phyloP scores from a whole-genome alignment of 2,113 vertebrate species.

The Cromileptes altivelis region DNA sequence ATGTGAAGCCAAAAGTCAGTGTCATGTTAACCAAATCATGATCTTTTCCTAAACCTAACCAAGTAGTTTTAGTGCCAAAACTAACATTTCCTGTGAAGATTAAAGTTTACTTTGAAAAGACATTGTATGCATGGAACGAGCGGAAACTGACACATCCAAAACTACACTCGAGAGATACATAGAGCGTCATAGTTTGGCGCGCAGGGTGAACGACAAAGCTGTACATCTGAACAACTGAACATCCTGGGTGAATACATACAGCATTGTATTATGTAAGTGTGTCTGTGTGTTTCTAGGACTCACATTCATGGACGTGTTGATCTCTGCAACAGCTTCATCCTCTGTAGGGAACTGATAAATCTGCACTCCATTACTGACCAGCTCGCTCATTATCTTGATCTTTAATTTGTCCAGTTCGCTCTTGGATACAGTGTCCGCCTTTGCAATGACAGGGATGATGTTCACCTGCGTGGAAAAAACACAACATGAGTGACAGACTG shows the following conservation, averaged over 20 bases:
- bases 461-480: constrained; percentile 87
- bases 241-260: background rate
- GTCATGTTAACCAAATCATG: too few relatives aligned
- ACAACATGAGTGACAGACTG: background rate
- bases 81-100: too few relatives aligned
- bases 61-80: too few relatives aligned
- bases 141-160: too few relatives aligned
- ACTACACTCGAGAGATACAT: too few relatives aligned
- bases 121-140: too few relatives aligned
- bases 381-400: constrained; percentile 98
- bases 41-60: too few relatives aligned
- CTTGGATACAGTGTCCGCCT: constrained; percentile 96
- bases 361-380: constrained; percentile 97
- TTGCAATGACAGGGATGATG: constrained; percentile 97
- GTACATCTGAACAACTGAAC: too few relatives aligned
- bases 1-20: too few relatives aligned
- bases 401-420: constrained; percentile 97
- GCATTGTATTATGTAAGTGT: background rate
- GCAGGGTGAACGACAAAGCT: too few relatives aligned
- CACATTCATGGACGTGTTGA: constrained; percentile 98
- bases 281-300: constrained; percentile 71
- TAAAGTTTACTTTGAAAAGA: too few relatives aligned
- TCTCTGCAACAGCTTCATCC: constrained; percentile 93
- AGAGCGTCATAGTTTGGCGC: too few relatives aligned
- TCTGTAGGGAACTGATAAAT: constrained; percentile 98